Evolutionary conservation across 2,888 invertebrate species (phyloP), one percentile per base, ranked within the genome.

Genomic region (Tenthredo distinguenda): DNA sequence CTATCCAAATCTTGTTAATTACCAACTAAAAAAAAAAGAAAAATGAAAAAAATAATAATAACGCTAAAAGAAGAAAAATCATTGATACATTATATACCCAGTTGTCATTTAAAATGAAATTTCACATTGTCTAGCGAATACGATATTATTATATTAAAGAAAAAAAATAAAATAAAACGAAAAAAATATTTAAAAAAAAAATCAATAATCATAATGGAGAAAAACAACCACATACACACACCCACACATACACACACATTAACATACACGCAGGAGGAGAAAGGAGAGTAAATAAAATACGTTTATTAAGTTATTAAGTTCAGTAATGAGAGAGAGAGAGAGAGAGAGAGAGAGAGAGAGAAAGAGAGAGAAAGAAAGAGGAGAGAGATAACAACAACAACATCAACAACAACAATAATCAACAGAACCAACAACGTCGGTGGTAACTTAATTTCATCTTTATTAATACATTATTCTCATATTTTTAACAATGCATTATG

Each of bases 41-140:
- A 86, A 86, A 85, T 86, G 58, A 86, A 85, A 87, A 76, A 86
- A 86, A 88, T 86, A 88, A 87, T 88, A 88, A 88, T 89, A 89
- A 90, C 88, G 89, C 90, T 90, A 90, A 90, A 91, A 88, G 81
- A 82, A 65, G n/a, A 82, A 72, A 62, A 68, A 58, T 62, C 65
- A 85, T 65, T 37, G 26, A 68, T 40, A 88, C 91, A 90, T 87
- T 91, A 90, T 90, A 91, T 91, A 91, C 91, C 90, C 91, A 91
- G 90, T 90, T 91, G 90, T 93, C 91, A 92, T 92, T 92, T 91
- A 92, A 92, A 92, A 91, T 74, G 76, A 91, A 92, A 91, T 91
- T 92, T 92, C 90, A 91, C 90, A 91, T 91, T 92, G 91, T 92
- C 91, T 92, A 91, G 91, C 89, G 90, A 91, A 90, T 91, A 92